Conservation (phyloP, 1,140 invertebrate species). For the Paralvinella palmiformis region DNA sequence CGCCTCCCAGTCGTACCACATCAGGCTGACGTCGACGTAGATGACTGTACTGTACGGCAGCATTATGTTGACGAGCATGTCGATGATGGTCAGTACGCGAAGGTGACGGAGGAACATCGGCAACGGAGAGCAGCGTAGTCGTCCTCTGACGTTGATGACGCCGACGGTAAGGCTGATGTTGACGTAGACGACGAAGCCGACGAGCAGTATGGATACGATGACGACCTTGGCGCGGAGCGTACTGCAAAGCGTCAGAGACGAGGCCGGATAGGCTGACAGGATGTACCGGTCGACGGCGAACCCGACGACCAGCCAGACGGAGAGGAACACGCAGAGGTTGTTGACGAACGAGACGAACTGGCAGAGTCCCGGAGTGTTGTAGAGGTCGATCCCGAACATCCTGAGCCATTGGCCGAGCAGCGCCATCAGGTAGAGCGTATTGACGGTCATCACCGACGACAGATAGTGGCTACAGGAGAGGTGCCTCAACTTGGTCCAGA, state of each 20-base stretch:
- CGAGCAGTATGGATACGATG: background rate
- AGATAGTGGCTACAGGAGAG: background rate
- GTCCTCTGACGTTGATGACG: slow-evolving; percentile 3
- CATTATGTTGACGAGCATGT: slow-evolving; percentile 6
- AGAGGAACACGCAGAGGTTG: slow-evolving; percentile 6
- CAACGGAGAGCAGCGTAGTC: slow-evolving; percentile 1
- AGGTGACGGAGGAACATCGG: background rate
- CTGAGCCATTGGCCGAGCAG: background rate
- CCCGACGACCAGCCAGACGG: slow-evolving; percentile 21
- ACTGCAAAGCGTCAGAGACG: slow-evolving; percentile 19
- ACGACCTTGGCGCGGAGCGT: slow-evolving; percentile 16
- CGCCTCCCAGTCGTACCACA: background rate
- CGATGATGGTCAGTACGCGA: background rate
- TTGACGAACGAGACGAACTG: slow-evolving; percentile 9
- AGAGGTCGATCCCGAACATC: background rate
- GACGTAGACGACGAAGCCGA: slow-evolving; percentile 10
- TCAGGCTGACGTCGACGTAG: background rate
- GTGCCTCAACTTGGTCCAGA: background rate
- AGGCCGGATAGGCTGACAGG: slow-evolving; percentile 18
- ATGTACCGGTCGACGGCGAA: slow-evolving; percentile 25
- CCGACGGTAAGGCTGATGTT: slow-evolving; percentile 12
- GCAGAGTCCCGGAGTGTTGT: background rate
- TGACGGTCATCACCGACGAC: background rate
- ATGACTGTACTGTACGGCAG: background rate
- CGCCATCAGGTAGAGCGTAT: slow-evolving; percentile 5